Percentiles rank a stretch among this genome's conserved stretches.
Conservation (phyloP, 1,140 invertebrate species). For the Theocolax elegans region DNA sequence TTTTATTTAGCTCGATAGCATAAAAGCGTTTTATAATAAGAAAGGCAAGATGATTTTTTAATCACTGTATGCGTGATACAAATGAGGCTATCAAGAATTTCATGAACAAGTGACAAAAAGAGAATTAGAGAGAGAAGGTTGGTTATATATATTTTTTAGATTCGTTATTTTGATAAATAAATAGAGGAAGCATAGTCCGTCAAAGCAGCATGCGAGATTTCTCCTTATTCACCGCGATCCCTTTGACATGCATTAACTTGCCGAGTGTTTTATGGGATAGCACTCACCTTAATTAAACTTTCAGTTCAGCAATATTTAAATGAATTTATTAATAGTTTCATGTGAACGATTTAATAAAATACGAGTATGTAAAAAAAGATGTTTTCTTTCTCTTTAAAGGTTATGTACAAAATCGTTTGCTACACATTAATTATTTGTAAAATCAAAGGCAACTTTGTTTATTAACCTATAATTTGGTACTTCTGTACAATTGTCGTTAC, state of each 20-base stretch:
- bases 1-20: no score
- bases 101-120: not conserved
- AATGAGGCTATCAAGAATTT: not conserved
- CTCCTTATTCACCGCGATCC: not conserved
- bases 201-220: conserved; percentile 19
- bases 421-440: not conserved
- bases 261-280: not conserved
- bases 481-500: not conserved
- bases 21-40: no score
- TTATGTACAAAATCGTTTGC: not conserved
- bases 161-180: conserved; percentile 3
- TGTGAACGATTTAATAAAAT: not conserved
- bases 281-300: conserved; percentile 28
- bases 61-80: no score
- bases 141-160: not conserved
- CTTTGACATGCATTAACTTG: conserved; percentile 3
- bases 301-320: not conserved
- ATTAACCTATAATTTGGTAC: not conserved
- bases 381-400: not conserved
- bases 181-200: conserved; percentile 17
- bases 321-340: not conserved
- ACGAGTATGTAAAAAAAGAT: not conserved
- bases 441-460: conserved; percentile 15
- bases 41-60: no score
- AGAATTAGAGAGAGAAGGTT: not conserved